Evolutionary conservation across 2,888 invertebrate species (phyloP).

Genomic region (Eupithecia subfuscata): DNA sequence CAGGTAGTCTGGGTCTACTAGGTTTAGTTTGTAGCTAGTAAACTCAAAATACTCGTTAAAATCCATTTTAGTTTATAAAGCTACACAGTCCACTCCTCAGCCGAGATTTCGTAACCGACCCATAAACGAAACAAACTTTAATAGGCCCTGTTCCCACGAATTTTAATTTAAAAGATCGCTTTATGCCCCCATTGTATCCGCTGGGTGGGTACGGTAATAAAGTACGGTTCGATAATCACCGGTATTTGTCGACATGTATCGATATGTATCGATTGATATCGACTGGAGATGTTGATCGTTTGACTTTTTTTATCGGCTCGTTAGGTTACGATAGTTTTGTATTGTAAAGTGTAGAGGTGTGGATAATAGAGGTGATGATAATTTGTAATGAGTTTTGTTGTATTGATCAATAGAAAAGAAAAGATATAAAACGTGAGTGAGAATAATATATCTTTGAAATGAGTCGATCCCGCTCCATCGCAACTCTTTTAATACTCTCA

Average conservation of each 20-base stretch:
- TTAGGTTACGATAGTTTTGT: conserved; percentile 15
- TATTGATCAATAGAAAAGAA: background rate
- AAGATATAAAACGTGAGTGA: background rate
- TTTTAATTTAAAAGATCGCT: conserved; percentile 53
- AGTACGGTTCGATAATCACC: conserved; percentile 62
- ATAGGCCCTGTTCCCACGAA: conserved; percentile 58
- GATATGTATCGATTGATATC: conserved; percentile 46
- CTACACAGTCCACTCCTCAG: background rate
- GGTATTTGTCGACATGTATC: conserved; percentile 47
- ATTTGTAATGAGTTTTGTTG: background rate
- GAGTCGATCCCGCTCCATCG: background rate
- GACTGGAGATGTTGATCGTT: conserved; percentile 48
- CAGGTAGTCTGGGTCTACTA: background rate
- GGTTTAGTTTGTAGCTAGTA: background rate
- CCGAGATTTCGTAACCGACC: conserved; percentile 43
- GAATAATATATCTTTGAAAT: background rate
- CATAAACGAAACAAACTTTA: conserved; percentile 46
- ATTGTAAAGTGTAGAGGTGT: conserved; percentile 2
- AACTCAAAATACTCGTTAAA: background rate
- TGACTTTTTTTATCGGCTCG: conserved; percentile 34
- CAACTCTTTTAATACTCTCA: background rate
- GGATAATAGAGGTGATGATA: background rate
- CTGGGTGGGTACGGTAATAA: conserved; percentile 59
- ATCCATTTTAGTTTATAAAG: background rate
- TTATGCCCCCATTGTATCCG: conserved; percentile 45